phyloP scores from a whole-genome alignment of 2,113 vertebrate species.

The Lucifuga dentata region DNA sequence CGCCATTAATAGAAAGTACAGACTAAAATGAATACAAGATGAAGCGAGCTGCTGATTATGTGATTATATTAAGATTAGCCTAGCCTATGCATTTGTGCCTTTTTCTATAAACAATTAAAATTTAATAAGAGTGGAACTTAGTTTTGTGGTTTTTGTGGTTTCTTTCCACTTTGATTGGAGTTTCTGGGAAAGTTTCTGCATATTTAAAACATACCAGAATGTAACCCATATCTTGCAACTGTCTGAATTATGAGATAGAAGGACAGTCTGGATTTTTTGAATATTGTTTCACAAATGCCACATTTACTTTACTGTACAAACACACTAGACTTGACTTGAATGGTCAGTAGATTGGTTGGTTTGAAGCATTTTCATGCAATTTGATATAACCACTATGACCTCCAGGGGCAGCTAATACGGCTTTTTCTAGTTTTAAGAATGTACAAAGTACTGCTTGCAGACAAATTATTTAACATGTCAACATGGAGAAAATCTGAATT shows the following conservation, averaged over 20 bases:
- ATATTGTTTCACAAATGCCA: conserved; percentile 45
- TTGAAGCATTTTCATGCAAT: background rate
- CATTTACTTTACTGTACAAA: too few relatives aligned
- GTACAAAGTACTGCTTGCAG: too few relatives aligned
- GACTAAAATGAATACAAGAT: too few relatives aligned
- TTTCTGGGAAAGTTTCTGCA: conserved; percentile 26
- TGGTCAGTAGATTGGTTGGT: too few relatives aligned
- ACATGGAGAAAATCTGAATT: too few relatives aligned
- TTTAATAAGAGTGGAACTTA: conserved; percentile 33
- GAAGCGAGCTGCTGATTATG: too few relatives aligned
- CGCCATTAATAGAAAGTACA: too few relatives aligned
- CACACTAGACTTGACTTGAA: too few relatives aligned
- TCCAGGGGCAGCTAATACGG: background rate
- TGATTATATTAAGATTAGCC: too few relatives aligned
- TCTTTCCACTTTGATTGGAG: conserved; percentile 16
- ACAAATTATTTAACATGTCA: too few relatives aligned
- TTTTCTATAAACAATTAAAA: conserved; percentile 15
- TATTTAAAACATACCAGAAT: conserved; percentile 31
- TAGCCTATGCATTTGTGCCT: too few relatives aligned
- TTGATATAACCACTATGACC: background rate
- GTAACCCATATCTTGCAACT: conserved; percentile 7
- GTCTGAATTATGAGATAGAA: conserved; percentile 12
- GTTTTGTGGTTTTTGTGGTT: conserved; percentile 18
- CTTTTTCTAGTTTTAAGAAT: too few relatives aligned
- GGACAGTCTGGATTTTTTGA: conserved; percentile 22